Evolutionary conservation across 2,888 invertebrate genomes (phyloP).

Genomic region (Drosophila engyochracea): DNA sequence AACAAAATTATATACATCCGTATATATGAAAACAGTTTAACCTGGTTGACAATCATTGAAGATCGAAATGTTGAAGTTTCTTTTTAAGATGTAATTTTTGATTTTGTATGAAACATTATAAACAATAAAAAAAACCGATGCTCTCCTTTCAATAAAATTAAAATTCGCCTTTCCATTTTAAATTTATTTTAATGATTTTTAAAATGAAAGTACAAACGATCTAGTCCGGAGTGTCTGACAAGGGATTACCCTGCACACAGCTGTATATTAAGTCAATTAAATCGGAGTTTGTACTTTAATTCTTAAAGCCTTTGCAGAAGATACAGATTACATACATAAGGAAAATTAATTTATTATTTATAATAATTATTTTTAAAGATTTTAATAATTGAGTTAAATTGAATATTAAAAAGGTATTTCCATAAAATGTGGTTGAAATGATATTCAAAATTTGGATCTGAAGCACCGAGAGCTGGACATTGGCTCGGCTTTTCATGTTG

Average conservation of each 20-base stretch:
- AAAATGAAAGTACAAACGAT: not conserved
- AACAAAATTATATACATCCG: not conserved
- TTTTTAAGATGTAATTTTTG: not conserved
- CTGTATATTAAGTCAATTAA: not conserved
- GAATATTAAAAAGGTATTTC: too few relatives aligned
- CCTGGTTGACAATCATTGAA: not conserved
- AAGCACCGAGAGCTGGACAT: too few relatives aligned
- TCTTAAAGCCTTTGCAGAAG: not conserved
- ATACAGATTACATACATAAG: too few relatives aligned
- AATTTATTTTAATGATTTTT: not conserved
- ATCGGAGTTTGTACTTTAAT: not conserved
- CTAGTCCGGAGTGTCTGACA: not conserved
- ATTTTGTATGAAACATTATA: not conserved
- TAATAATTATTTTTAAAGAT: too few relatives aligned
- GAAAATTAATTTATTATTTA: too few relatives aligned
- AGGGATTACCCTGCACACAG: not conserved
- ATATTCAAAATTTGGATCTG: too few relatives aligned
- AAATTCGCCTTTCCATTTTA: not conserved
- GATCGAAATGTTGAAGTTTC: not conserved
- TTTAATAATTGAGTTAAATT: too few relatives aligned
- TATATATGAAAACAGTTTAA: not conserved
- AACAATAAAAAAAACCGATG: not conserved
- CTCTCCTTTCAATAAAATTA: not conserved
- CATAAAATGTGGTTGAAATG: too few relatives aligned
- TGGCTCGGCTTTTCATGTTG: too few relatives aligned